A percentile compares a stretch with the other conserved stretches of the same genome.
Conservation (phyloP, 2,888 invertebrate species). For the Megalurothrips usitatus region DNA sequence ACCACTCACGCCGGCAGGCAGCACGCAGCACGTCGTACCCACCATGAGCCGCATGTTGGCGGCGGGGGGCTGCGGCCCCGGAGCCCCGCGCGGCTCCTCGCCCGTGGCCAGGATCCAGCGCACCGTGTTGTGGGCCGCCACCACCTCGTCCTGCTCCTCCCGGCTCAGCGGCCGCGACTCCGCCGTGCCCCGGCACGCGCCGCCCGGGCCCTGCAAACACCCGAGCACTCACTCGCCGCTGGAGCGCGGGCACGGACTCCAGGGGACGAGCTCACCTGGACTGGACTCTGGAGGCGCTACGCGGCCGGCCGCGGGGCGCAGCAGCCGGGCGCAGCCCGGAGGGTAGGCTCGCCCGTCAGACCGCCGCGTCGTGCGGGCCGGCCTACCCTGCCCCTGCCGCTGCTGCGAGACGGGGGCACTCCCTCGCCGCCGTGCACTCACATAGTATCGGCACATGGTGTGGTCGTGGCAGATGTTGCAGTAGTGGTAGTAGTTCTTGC, state of each 20-base stretch:
- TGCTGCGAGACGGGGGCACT: too few species aligned
- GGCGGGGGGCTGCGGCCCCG: conserved; percentile 47
- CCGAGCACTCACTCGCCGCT: not conserved
- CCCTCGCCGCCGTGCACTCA: conserved; percentile 32
- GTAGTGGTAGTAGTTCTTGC: conserved; percentile 37
- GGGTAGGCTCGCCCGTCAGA: not conserved
- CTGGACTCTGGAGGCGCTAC: not conserved
- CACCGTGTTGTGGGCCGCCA: conserved; percentile 48
- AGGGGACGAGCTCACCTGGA: not conserved
- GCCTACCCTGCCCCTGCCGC: too few species aligned
- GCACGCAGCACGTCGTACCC: not conserved
- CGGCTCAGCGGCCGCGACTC: conserved; percentile 13
- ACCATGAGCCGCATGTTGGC: conserved; percentile 45
- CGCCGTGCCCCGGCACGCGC: conserved; percentile 19
- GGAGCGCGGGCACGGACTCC: not conserved
- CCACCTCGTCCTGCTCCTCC: conserved; percentile 45
- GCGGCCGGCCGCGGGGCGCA: too few species aligned
- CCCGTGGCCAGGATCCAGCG: conserved; percentile 46
- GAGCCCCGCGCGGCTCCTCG: conserved; percentile 42
- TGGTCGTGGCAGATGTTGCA: conserved; percentile 42
- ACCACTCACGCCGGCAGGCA: too few species aligned
- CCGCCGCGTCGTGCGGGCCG: not conserved
- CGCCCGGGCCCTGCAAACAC: conserved; percentile 26
- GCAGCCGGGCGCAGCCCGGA: not conserved
- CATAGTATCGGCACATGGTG: conserved; percentile 43